Base-by-base conservation (phyloP, 1,140 invertebrate genomes). In the Phortica variegata region DNA sequence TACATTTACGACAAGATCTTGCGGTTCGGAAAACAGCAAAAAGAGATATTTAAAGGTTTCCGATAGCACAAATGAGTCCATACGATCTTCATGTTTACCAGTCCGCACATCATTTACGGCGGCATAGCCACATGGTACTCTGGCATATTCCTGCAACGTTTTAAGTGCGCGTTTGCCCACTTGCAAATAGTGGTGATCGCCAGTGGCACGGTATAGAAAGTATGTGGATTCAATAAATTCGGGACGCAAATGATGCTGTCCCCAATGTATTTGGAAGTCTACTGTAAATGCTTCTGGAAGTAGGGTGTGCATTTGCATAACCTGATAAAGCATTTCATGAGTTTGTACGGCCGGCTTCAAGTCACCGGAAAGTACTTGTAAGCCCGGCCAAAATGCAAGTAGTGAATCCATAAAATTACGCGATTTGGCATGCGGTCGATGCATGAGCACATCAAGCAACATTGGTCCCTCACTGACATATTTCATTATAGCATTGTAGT, bases 221-320 rank as follows among this genome's bases (percentile, higher is more conserved):
- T 98, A 99, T 0, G 96, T 98, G 1, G 94, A 97, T 78, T 99
- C 97, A 17, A 98, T 79, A 78, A 98, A 98, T 78, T 99, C 97
- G 6, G 97, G 97, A 42, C 97, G 82, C 2, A 99, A 78, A 6
- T 94, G 95, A 81, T 98, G 94, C 75, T 98, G 94, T 10, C 90
- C 94, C 96, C 96, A 98, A 68, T 98, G 93, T 0, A 98, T 92
- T 83, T 93, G 90, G 68, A 95, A 94, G 79, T 95, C 93, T 3
- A 89, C 89, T 1, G 93, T 96, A 75, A 96, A 97, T 13, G 94
- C 96, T 82, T 99, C 97, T 15, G 96, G 97, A 69, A 99, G 88
- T 75, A 98, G 98, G 54, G 93, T 97, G 77, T 99, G 95, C 51
- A 91, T 83, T 74, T 97, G 90, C 84, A 96, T 93, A 7, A 96